A percentile compares a stretch with the other conserved stretches of the same genome.
Conservation (phyloP, 2,888 invertebrate genomes). For the Cerastoderma edule region DNA sequence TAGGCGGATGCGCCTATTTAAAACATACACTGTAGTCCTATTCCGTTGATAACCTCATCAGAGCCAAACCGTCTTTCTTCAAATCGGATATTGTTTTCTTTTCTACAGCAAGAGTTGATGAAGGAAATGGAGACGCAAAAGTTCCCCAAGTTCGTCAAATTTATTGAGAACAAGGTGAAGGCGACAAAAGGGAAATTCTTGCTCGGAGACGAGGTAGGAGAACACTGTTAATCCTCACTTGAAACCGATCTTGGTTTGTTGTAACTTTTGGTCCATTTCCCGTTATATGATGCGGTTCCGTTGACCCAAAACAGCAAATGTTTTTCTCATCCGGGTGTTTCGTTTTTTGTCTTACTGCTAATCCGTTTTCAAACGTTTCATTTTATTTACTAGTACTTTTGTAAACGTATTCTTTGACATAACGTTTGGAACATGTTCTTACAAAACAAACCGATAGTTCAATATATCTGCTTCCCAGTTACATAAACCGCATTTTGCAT, state of each 20-base stretch:
- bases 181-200: not conserved
- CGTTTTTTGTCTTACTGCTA: too few species aligned
- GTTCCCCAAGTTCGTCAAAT: slow-evolving; percentile 1
- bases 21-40: not conserved
- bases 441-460: too few species aligned
- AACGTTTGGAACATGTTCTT: too few species aligned
- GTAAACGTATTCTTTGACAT: too few species aligned
- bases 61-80: too few species aligned
- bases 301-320: not conserved
- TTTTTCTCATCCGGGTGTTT: not conserved
- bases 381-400: too few species aligned
- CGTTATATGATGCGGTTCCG: not conserved
- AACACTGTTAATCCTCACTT: not conserved
- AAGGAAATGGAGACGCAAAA: not conserved
- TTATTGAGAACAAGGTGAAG: slow-evolving; percentile 10
- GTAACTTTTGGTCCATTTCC: not conserved
- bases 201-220: not conserved
- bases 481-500: too few species aligned
- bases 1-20: not conserved
- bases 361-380: too few species aligned
- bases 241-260: not conserved
- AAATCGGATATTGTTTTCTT: not conserved
- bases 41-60: too few species aligned
- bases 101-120: not conserved
- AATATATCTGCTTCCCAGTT: too few species aligned